phyloP scores from a whole-genome alignment of 2,797 vertebrate genomes.

The Atherinosoma microstoma region DNA sequence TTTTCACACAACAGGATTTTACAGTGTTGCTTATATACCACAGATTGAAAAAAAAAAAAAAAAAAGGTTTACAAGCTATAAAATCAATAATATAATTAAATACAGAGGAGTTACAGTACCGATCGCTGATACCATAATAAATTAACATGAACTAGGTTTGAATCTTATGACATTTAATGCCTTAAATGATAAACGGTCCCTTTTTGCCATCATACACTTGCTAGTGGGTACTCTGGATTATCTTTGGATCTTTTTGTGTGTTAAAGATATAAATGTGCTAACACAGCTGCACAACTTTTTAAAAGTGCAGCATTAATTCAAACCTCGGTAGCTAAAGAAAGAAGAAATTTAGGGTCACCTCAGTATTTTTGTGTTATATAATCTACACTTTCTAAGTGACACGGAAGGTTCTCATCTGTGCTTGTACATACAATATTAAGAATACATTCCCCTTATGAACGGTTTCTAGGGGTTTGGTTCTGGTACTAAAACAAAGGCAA shows the following conservation, averaged over 20 bases:
- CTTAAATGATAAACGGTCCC: conserved; percentile 52
- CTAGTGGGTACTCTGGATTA: conserved; percentile 6
- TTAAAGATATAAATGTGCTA: too few species aligned
- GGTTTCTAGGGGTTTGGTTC: conserved; percentile 17
- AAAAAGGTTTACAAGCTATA: conserved; percentile 20
- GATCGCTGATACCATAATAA: conserved; percentile 4
- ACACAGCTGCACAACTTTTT: not conserved
- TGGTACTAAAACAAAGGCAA: conserved; percentile 18
- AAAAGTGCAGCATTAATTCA: conserved; percentile 19
- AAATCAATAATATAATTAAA: conserved; percentile 29
- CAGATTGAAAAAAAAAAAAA: conserved; percentile 12
- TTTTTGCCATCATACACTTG: conserved; percentile 16
- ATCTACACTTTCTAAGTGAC: not conserved
- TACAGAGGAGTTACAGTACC: conserved; percentile 3
- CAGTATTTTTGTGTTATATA: conserved; percentile 22
- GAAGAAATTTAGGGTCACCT: conserved; percentile 1
- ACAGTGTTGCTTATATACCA: conserved; percentile 22
- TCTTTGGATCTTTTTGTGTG: conserved; percentile 8
- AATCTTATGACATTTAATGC: conserved; percentile 50
- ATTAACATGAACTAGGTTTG: conserved; percentile 8
- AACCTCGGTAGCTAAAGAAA: not conserved
- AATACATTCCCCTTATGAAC: not conserved
- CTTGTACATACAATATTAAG: not conserved
- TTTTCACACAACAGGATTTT: conserved; percentile 30
- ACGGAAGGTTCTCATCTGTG: not conserved